Percentiles rank a stretch among this genome's conserved stretches.
phyloP scores from a whole-genome alignment of 2,113 vertebrate species.

The Anas platyrhynchos region DNA sequence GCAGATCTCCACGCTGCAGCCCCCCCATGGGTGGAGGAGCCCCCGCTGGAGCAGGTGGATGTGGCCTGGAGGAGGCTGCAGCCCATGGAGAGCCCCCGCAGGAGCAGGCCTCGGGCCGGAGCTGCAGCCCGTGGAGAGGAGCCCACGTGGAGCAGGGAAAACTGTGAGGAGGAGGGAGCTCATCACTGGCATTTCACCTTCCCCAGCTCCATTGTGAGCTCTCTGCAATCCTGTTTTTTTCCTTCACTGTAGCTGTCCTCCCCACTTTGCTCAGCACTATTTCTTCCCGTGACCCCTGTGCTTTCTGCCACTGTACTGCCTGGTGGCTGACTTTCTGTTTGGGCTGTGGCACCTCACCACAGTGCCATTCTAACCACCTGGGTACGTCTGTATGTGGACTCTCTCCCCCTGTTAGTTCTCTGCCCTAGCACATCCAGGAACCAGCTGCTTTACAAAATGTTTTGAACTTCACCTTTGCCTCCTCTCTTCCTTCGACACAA shows the following conservation, averaged over 20 bases:
- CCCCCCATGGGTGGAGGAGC: not conserved
- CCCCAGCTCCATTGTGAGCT: not conserved
- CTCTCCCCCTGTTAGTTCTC: not conserved
- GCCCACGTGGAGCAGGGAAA: not conserved
- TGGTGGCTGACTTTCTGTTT: not conserved
- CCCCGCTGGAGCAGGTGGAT: not conserved
- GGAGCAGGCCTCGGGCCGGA: too few species aligned
- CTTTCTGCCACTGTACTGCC: not conserved
- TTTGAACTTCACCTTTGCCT: not conserved
- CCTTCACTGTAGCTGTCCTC: not conserved
- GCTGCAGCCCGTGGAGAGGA: too few species aligned
- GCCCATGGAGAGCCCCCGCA: fast-evolving
- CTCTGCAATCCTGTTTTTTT: not conserved
- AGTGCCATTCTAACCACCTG: not conserved
- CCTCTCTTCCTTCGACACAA: not conserved
- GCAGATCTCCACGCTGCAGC: not conserved
- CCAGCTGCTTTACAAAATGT: not conserved
- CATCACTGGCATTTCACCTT: not conserved
- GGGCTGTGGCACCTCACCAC: not conserved
- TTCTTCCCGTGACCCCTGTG: not conserved
- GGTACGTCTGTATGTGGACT: not conserved
- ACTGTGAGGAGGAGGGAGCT: not conserved
- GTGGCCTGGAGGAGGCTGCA: not conserved
- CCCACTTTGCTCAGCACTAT: not conserved
- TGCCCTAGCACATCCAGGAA: not conserved